Evolutionary conservation across 2,888 invertebrate genomes (phyloP).

Genomic region (Psococerastis gibbosa): DNA sequence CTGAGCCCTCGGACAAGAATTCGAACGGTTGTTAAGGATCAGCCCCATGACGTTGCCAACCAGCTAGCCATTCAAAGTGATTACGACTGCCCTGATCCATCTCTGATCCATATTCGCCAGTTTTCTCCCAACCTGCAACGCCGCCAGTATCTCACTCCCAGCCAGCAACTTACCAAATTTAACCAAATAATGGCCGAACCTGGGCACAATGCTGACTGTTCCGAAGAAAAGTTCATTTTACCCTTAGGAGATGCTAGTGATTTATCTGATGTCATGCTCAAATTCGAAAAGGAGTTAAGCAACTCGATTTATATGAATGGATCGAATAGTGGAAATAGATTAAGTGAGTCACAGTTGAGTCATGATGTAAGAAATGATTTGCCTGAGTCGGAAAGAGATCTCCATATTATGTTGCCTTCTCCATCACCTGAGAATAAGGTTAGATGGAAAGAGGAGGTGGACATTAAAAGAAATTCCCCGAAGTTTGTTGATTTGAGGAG

Average conservation of each 20-base stretch:
- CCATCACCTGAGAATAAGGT: conserved; percentile 18
- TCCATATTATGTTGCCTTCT: neutral
- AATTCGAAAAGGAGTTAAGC: neutral
- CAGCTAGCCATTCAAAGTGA: conserved; percentile 30
- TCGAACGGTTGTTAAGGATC: conserved; percentile 27
- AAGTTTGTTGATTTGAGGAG: conserved; percentile 19
- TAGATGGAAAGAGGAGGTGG: conserved; percentile 24
- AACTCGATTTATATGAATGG: neutral
- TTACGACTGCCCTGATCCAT: conserved; percentile 21
- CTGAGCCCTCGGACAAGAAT: conserved; percentile 37
- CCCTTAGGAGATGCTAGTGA: neutral
- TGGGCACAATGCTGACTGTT: neutral
- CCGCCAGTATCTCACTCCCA: conserved; percentile 10
- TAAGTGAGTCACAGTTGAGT: conserved; percentile 2
- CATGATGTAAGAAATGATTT: conserved; percentile 2
- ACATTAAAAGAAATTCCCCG: conserved; percentile 15
- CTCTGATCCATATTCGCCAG: conserved; percentile 28
- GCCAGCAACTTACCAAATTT: conserved; percentile 5
- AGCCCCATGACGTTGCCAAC: conserved; percentile 22
- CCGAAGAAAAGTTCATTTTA: conserved; percentile 1
- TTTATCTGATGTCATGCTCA: neutral
- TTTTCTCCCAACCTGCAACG: conserved; percentile 23
- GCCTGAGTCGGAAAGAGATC: conserved; percentile 7
- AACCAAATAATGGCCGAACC: neutral
- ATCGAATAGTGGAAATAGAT: too few species aligned